phyloP scores from a whole-genome alignment of 1,140 invertebrate species.

The Drosophila yakuba region DNA sequence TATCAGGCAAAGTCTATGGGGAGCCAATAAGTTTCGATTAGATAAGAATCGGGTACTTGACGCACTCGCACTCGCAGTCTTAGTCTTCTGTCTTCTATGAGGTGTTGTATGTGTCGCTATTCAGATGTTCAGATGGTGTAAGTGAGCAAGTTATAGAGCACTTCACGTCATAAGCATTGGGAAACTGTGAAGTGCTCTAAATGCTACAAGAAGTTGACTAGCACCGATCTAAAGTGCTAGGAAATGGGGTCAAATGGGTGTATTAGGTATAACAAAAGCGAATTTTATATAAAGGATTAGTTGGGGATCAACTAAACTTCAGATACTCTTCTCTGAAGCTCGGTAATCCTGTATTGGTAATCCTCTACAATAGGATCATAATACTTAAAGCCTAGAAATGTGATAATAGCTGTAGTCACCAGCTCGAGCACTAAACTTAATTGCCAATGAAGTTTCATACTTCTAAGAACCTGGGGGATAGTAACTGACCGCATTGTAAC shows the following conservation, averaged over 20 bases:
- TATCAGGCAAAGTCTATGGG: slow-evolving; percentile 48
- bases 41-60: slow-evolving; percentile 49
- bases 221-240: not conserved
- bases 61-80: slow-evolving; percentile 13
- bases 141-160: slow-evolving; percentile 31
- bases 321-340: too few relatives aligned
- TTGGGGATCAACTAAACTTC: too few relatives aligned
- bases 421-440: not conserved
- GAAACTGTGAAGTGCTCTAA: slow-evolving; percentile 35
- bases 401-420: not conserved
- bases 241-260: not conserved
- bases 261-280: not conserved
- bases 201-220: slow-evolving; percentile 11
- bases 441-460: slow-evolving; percentile 2
- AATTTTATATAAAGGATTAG: too few relatives aligned
- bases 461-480: not conserved
- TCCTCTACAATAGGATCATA: not conserved
- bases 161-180: slow-evolving; percentile 21
- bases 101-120: slow-evolving; percentile 7
- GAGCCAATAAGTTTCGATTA: slow-evolving; percentile 53
- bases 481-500: slow-evolving; percentile 12
- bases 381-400: not conserved
- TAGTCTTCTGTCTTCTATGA: not conserved
- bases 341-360: too few relatives aligned
- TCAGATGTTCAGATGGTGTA: slow-evolving; percentile 15